Evolutionary conservation across 2,888 invertebrate species (phyloP).

Genomic region (Drosophila borealis): DNA sequence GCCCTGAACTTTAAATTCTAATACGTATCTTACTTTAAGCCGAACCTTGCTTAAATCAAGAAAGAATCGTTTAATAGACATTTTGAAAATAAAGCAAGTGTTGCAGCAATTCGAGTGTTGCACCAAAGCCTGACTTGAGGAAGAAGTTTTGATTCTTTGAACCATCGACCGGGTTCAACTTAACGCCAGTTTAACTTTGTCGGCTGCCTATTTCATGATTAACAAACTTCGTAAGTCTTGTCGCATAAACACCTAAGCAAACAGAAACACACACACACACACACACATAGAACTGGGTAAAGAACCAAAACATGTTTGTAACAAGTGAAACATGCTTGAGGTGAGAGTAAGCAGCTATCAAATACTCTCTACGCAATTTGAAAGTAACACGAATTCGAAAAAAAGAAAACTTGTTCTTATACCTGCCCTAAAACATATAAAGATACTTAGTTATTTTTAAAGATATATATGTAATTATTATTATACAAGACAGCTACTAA

Average conservation of each 20-base stretch:
- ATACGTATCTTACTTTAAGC: no score
- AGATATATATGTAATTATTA: no score
- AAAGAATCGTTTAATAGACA: no score
- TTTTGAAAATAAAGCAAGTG: no score
- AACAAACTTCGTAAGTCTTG: constrained; percentile 13
- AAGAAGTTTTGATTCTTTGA: no score
- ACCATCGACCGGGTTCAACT: constrained; percentile 3
- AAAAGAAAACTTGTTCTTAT: neutral
- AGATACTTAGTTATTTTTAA: no score
- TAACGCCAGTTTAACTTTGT: constrained; percentile 13
- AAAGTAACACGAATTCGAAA: neutral
- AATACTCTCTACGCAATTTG: constrained; percentile 20
- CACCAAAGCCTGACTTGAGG: no score
- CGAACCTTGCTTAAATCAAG: no score
- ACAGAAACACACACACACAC: neutral
- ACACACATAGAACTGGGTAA: constrained; percentile 8
- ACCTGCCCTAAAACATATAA: no score
- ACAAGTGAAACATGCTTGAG: constrained; percentile 1
- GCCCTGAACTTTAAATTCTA: no score
- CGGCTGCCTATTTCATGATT: constrained; percentile 10
- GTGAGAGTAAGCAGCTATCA: constrained; percentile 3
- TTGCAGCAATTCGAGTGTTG: no score
- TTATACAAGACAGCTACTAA: no score
- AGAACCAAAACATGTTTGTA: constrained; percentile 31
- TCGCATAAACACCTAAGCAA: constrained; percentile 31